Evolutionary conservation across 2,113 vertebrate genomes (phyloP), one percentile per base, ranked within the genome.

Genomic region (Acrocephalus arundinaceus): DNA sequence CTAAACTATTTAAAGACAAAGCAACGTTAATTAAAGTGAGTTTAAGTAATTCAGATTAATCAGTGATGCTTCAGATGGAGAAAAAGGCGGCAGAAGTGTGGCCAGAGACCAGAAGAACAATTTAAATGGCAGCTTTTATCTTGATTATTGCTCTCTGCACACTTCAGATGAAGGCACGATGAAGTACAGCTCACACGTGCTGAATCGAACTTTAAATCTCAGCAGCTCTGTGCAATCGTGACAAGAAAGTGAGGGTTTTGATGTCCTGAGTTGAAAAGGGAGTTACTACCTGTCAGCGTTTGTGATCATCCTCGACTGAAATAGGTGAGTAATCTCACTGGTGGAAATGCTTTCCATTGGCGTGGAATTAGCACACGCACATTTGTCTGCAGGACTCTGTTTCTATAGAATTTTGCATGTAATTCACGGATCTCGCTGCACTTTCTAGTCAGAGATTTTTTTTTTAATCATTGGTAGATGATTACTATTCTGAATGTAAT

Each of bases 1-100:
- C 62, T 94, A 70, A 93, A 54, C 79, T 91, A 75, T 94, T 92
- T 93, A 87, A 91, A 94, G 91, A 57, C 66, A 89, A 91, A 87
- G 84, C 49, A 57, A 43, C 13, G 46, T 89, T 95, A 89, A 91
- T 94, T 76, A 89, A 94, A 89, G 37, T 27, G 87, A 79, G 2
- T 88, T 86, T 86, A 70, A 89, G 73, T 61, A 81, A 87, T 85
- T 86, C 63, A 66, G 87, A 77, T 91, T 94, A 83, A 94, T 83
- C 91, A 48, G 48, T 35, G 67, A 51, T 87, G 77, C 77, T 82
- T 82, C 55, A 79, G 63, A 85, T 31, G 16, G 51, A 90, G 86
- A 67, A 71, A 78, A 78, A 81, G 30, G 30, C 1, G 0, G 39
- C 31, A 24, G 57, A 57, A 82, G 19, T 20, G 54, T 66, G 67